Base-by-base conservation (phyloP, 2,888 invertebrate genomes). In the Polylopha cassiicola region DNA sequence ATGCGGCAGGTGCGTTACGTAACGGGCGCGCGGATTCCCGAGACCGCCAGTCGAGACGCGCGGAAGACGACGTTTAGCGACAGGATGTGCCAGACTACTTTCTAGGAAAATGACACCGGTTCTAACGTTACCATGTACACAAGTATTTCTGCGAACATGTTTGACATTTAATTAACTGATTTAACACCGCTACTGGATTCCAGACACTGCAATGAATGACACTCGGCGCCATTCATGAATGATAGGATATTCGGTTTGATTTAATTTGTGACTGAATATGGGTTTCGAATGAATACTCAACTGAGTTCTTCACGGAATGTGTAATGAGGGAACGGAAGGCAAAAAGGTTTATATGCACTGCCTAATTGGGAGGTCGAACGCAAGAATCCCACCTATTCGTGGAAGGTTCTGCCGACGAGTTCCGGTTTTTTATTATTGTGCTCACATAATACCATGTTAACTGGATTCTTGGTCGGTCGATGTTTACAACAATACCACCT, bases 1-100 rank as follows among this genome's bases (percentile, higher is more conserved):
- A 69, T 73, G 70, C 59, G 61, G 62, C 73, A 75, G 71, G 72
- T 74, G 71, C 55, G 75, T 81, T 80, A 79, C 73, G 64, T 81
- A 81, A 80, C 77, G 75, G 78, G 72, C 71, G 48, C 43, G 26
- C 18, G 34, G 26, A 29, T 41, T 17, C 26, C 39, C 33, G 36
- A 24, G 20, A 29, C 30, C 46, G 46, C 15, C 34, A 8, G 22
- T 20, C 37, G 24, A 39, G 28, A 30, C 33, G 33, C 31, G 30
- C 31, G 38, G 28, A 31, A 38, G 34, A 23, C 36, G 24, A 30
- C 29, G 39, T 32, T 9, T 27, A 30, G 21, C 36, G 38, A 39
- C 36, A 17, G n/a, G 31, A 41, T 22, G 27, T 16, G 39, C 39
- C 31, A 27, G 38, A 14, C 23, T 8, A 22, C 18, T 11, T 23